Evolutionary conservation across 1,140 invertebrate genomes (phyloP).

Genomic region (Tetraneura akinire): DNA sequence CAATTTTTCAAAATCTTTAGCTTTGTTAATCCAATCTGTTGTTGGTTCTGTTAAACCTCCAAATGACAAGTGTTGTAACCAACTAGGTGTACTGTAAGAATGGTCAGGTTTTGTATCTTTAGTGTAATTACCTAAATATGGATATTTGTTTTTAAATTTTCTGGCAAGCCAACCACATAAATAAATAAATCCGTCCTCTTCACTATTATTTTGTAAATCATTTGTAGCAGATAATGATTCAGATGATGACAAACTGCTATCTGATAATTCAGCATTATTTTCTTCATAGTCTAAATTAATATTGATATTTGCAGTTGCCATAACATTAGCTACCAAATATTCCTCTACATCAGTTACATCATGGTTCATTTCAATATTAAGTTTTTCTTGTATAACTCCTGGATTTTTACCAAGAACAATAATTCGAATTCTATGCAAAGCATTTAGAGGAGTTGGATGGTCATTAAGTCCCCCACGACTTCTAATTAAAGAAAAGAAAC

Average conservation of each 20-base stretch:
- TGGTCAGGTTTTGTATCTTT: background rate
- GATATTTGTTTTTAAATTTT: conserved; percentile 11
- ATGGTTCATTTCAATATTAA: background rate
- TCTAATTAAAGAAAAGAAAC: conserved; percentile 5
- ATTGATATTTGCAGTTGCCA: background rate
- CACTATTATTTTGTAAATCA: background rate
- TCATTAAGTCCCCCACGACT: no score
- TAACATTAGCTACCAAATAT: background rate
- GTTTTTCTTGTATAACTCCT: background rate
- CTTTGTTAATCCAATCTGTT: background rate
- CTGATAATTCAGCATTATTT: background rate
- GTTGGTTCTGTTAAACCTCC: background rate
- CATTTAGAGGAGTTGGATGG: no score
- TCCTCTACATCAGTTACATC: background rate
- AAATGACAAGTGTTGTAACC: background rate
- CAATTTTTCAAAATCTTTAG: background rate
- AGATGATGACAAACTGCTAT: conserved; percentile 4
- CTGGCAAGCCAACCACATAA: background rate
- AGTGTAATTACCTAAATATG: background rate
- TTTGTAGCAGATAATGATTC: background rate
- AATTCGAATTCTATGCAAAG: no score
- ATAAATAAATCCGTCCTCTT: conserved; percentile 4
- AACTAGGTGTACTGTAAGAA: background rate
- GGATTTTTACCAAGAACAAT: no score
- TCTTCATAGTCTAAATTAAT: background rate